A percentile compares a stretch with the other conserved stretches of the same genome.
Evolutionary conservation across 2,797 vertebrate genomes (phyloP).

Genomic region (Gadopsis bispinosus): DNA sequence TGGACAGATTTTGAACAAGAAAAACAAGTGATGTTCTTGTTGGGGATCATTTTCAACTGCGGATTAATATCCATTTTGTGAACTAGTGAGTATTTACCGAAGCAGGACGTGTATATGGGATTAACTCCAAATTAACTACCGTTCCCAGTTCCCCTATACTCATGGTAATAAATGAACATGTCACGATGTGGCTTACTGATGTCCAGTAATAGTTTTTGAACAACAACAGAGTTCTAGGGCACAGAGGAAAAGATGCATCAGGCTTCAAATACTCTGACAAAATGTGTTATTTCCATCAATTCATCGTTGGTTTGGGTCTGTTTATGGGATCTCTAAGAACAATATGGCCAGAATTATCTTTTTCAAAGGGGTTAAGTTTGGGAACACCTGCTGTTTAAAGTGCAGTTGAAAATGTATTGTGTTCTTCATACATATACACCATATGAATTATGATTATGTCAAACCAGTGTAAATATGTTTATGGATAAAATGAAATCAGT

Average conservation of each 20-base stretch:
- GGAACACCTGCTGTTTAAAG: neutral
- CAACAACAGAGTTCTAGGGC: neutral
- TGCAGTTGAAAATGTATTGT: slow-evolving; percentile 7
- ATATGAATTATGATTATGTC: neutral
- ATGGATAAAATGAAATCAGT: neutral
- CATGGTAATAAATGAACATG: neutral
- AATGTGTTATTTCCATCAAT: neutral
- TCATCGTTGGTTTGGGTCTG: neutral
- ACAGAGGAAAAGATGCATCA: neutral
- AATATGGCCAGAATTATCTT: neutral
- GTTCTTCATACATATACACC: neutral
- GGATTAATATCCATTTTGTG: neutral
- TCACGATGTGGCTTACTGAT: neutral
- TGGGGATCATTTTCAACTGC: neutral
- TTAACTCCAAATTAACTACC: neutral
- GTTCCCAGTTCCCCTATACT: neutral
- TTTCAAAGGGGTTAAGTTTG: neutral
- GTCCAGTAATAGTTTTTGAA: neutral
- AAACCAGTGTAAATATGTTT: slow-evolving; percentile 11
- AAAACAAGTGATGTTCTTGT: no score
- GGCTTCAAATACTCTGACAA: neutral
- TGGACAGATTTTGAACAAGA: neutral
- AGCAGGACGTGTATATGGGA: neutral
- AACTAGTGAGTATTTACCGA: neutral
- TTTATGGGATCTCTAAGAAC: neutral